A percentile compares a stretch with the other conserved stretches of the same genome.
Conservation (phyloP, 2,888 invertebrate genomes). For the Abrostola triplasia region DNA sequence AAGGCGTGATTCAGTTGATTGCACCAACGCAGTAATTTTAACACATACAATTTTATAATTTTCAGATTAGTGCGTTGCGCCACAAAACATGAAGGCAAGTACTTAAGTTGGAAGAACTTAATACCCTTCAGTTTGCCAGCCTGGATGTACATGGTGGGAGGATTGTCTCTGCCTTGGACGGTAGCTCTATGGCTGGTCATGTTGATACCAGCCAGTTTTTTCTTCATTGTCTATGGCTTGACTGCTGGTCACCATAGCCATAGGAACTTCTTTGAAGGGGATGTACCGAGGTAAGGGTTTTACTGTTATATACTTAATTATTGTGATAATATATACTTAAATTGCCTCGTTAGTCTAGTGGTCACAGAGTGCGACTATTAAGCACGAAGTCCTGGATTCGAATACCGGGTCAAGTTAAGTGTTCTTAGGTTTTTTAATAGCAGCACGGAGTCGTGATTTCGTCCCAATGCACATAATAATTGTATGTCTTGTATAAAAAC, state of each 20-base stretch:
- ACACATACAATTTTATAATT: slow-evolving; percentile 11
- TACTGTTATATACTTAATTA: not conserved
- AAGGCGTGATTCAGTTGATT: slow-evolving; percentile 1
- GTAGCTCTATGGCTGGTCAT: slow-evolving; percentile 87
- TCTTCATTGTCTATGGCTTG: slow-evolving; percentile 90
- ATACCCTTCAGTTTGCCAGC: slow-evolving; percentile 77
- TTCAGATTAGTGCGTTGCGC: slow-evolving; percentile 64
- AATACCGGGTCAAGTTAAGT: no score
- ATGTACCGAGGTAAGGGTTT: slow-evolving; percentile 89
- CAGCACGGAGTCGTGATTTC: no score
- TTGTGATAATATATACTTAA: not conserved
- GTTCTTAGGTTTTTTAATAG: no score
- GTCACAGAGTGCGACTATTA: not conserved
- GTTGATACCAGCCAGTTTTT: slow-evolving; percentile 86
- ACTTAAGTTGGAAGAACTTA: slow-evolving; percentile 64
- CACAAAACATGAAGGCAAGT: slow-evolving; percentile 67
- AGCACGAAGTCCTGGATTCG: no score
- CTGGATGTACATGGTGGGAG: slow-evolving; percentile 79
- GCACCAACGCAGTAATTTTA: not conserved
- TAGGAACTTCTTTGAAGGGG: slow-evolving; percentile 94
- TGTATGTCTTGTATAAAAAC: no score
- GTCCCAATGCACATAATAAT: no score
- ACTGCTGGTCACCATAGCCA: slow-evolving; percentile 95
- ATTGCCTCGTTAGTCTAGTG: not conserved
- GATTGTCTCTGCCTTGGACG: slow-evolving; percentile 71